Evolutionary conservation across 2,888 invertebrate species (phyloP).

Genomic region (Creontiades dilutus): DNA sequence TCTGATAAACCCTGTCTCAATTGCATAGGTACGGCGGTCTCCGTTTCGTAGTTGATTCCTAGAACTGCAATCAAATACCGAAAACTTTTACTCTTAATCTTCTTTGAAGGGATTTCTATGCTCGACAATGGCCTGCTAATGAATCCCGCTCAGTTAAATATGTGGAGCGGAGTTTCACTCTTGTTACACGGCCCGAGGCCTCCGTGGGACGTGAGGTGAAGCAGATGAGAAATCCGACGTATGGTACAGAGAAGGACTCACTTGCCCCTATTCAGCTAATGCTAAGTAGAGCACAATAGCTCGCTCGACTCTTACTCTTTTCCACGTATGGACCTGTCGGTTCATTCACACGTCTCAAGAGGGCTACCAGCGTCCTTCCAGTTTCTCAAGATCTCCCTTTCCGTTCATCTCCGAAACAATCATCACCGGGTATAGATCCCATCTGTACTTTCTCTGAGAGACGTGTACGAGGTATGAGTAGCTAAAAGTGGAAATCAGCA

Average conservation of each 20-base stretch:
- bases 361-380: not conserved
- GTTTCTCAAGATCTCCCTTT: conserved; percentile 29
- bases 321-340: conserved; percentile 29
- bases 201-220: not conserved
- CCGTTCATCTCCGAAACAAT: not conserved
- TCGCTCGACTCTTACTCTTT: conserved; percentile 18
- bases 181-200: not conserved
- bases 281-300: conserved; percentile 37
- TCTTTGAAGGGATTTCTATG: not conserved
- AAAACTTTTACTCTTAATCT: not conserved
- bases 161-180: conserved; percentile 31
- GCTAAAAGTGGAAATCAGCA: no score
- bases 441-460: not conserved
- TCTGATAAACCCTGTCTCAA: no score
- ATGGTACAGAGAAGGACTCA: not conserved
- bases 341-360: not conserved
- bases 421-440: not conserved
- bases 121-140: not conserved
- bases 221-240: conserved; percentile 26
- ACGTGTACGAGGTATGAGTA: no score
- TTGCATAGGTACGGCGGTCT: no score
- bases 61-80: no score
- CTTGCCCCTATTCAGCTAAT: conserved; percentile 36
- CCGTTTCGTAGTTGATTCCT: no score
- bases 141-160: conserved; percentile 26